Conservation (phyloP, 2,797 vertebrate genomes). For the Orientallactaga sibirica region DNA sequence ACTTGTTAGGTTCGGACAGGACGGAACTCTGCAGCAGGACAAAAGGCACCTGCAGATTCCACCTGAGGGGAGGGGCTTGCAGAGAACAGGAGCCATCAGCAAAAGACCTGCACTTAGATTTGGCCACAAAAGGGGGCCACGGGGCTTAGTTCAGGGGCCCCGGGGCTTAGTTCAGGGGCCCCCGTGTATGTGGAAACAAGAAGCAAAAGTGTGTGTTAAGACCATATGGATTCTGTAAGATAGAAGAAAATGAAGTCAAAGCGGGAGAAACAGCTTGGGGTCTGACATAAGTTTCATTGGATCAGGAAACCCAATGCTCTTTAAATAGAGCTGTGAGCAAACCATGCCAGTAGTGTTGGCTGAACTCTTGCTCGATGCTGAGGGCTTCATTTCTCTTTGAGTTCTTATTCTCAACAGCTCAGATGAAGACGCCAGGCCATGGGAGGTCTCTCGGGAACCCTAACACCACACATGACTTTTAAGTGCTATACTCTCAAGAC, state of each 20-base stretch:
- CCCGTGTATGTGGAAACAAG: neutral
- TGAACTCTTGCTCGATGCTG: neutral
- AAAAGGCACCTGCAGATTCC: neutral
- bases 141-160: neutral
- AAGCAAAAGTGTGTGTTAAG: neutral
- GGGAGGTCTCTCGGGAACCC: neutral
- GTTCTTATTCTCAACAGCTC: neutral
- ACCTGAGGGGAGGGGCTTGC: neutral
- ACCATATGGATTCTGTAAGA: neutral
- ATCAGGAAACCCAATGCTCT: constrained; percentile 27
- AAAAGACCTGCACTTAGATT: neutral
- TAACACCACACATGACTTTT: too few relatives aligned
- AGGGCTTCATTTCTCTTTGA: neutral
- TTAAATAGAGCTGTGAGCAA: neutral
- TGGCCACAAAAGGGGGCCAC: neutral
- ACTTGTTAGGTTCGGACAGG: constrained; percentile 53
- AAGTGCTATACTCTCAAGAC: fast-evolving
- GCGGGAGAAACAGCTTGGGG: neutral
- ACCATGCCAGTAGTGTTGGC: neutral
- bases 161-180: neutral
- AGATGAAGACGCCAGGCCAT: neutral
- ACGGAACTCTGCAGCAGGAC: neutral
- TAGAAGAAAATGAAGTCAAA: constrained; percentile 36
- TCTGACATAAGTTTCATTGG: neutral
- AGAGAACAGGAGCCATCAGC: neutral